These are phyloP conservation scores for Siniperca scherzeri DNA, from an alignment of 2,797 vertebrate species.

Conservation along the genomic window DNA sequence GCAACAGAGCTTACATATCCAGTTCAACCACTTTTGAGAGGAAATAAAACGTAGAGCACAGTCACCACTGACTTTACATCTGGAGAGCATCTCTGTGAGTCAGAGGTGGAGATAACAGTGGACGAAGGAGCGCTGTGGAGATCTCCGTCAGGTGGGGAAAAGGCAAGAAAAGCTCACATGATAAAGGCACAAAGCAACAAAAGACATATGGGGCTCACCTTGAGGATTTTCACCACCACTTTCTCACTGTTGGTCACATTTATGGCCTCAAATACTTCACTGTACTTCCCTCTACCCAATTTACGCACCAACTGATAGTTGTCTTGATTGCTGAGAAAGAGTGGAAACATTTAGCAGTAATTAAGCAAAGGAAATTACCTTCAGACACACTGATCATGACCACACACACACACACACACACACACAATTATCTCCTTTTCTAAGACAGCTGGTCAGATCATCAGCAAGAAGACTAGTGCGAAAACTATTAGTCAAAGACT, in stretches of 20 bases:
- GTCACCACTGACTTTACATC: background rate
- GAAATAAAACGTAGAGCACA: background rate
- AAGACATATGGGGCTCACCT: conserved; percentile 85
- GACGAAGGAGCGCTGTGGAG: no score
- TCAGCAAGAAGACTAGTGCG: background rate
- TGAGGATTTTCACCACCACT: conserved; percentile 98
- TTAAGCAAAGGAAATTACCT: conserved; percentile 9
- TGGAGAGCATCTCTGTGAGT: background rate
- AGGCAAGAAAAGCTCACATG: background rate
- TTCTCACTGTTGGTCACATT: conserved; percentile 99
- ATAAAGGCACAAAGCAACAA: background rate
- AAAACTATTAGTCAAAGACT: background rate
- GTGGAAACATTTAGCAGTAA: background rate
- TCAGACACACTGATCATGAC: background rate
- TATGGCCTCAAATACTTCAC: conserved; percentile 98
- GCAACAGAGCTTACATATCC: background rate
- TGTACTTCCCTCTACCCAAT: conserved; percentile 97
- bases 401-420: no score
- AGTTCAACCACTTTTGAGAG: background rate
- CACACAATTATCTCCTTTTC: background rate
- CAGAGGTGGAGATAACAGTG: background rate
- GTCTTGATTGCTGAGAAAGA: conserved; percentile 93
- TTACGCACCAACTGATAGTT: conserved; percentile 98
- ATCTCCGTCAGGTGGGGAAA: background rate
- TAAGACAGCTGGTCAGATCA: background rate